Base-by-base conservation (phyloP, 2,113 vertebrate species). In the Lepus europaeus region DNA sequence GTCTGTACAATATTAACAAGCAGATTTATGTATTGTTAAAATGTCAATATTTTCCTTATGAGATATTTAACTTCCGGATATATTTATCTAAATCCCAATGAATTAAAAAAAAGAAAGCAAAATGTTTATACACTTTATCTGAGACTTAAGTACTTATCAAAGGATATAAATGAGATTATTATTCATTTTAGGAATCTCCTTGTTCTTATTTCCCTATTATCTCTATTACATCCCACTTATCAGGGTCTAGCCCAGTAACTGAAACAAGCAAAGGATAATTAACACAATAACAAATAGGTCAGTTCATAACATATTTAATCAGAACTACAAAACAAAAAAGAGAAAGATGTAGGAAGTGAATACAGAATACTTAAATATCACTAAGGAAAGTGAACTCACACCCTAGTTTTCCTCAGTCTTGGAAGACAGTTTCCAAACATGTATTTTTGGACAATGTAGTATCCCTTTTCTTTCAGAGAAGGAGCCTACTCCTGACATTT, bases 41-140 rank as follows among this genome's bases (percentile, higher is more conserved):
- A 92, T 94, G 36, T 23, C 8, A 51, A 13, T 63, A n/a, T 45
- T 36, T 85, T 90, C 8, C 11, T 64, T 80, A 25, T 39, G 39
- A 77, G n/a, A 17, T 31, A 85, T 87, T 66, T 93, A 77, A 79
- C 22, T 83, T 95, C n/a, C 74, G 68, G 64, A 82, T 90, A 90
- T 29, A 77, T 36, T 92, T 61, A 72, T 81, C 87, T 68, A 36
- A 73, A 87, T 23, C 69, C 25, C 39, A 91, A 22, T 69, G 29
- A 68, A 3, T 94, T 80, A 79, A 33, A 64, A 5, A 70, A 25
- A 72, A 93, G 87, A 84, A 87, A 87, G 20, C n/a, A 87, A 96
- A 91, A n/a, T 66, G 12, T 74, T 49, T 88, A 53, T 89, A 27
- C 0, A 36, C 70, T 77, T 84, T 13, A 83, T 79, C 84, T 74